Evolutionary conservation across 2,888 invertebrate genomes (phyloP).

Genomic region (Ischnura elegans): DNA sequence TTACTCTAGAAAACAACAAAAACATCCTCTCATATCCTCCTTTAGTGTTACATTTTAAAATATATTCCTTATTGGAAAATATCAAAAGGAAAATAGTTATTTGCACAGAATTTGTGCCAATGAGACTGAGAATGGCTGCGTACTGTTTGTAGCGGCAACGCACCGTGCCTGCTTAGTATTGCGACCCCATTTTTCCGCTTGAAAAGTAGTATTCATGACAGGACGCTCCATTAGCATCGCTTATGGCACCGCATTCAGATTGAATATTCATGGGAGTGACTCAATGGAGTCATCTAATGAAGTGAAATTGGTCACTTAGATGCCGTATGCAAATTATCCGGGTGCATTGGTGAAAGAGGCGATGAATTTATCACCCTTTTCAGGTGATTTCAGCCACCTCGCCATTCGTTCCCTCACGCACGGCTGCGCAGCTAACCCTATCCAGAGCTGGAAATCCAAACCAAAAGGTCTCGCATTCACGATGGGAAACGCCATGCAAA

Average conservation of each 20-base stretch:
- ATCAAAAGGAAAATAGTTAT: too few species aligned
- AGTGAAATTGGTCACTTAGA: background rate
- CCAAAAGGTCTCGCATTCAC: background rate
- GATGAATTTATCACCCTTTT: background rate
- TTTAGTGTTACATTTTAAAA: too few species aligned
- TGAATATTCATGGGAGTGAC: background rate
- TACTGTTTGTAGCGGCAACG: too few species aligned
- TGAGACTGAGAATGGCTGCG: too few species aligned
- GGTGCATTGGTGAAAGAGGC: background rate
- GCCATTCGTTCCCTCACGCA: background rate
- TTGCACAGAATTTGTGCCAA: too few species aligned
- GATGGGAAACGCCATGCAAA: background rate
- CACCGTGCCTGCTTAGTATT: background rate
- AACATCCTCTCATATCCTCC: too few species aligned
- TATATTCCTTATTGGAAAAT: too few species aligned
- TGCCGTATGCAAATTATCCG: background rate
- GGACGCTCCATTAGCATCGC: background rate
- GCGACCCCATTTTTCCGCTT: background rate
- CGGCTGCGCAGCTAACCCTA: background rate
- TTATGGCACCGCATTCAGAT: background rate
- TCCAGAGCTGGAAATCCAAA: background rate
- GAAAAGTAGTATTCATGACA: background rate
- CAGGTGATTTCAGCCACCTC: background rate
- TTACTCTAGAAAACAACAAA: too few species aligned
- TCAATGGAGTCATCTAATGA: background rate